phyloP scores from a whole-genome alignment of 2,113 vertebrate species.

The Pterocles gutturalis region DNA sequence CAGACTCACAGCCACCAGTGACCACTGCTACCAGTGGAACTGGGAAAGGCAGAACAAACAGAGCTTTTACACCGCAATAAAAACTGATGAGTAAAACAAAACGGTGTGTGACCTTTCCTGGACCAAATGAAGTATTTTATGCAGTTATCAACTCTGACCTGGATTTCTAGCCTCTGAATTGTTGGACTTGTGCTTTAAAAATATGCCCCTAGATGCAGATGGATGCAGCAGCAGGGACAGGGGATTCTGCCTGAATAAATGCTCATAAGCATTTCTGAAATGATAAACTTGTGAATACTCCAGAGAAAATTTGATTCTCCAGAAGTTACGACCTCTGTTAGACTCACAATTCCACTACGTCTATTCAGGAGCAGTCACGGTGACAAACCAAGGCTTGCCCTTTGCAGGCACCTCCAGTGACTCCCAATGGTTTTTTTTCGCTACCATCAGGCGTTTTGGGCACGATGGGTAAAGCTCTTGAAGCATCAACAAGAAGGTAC shows the following conservation, averaged over 20 bases:
- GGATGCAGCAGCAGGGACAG: background rate
- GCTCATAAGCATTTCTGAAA: background rate
- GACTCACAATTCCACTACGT: background rate
- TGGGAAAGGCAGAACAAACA: background rate
- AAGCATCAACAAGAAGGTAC: background rate
- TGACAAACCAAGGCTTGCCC: background rate
- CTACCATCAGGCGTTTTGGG: background rate
- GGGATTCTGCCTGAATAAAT: background rate
- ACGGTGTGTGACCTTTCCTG: background rate
- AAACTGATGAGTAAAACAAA: background rate
- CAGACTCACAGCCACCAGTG: background rate
- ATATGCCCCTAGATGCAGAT: background rate
- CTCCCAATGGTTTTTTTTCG: fast-evolving
- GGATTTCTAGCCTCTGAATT: background rate
- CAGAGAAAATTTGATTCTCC: background rate
- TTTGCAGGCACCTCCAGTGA: background rate
- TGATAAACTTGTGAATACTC: background rate
- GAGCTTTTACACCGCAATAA: background rate
- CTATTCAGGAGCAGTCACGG: background rate
- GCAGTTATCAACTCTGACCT: background rate
- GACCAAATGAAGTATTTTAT: background rate
- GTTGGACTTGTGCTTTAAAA: background rate
- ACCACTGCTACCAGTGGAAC: background rate
- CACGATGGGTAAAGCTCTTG: background rate
- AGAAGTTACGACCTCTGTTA: background rate